These are phyloP conservation scores for Gambusia holbrooki DNA, from an alignment of 2,113 vertebrate species.

Conservation along the genomic window DNA sequence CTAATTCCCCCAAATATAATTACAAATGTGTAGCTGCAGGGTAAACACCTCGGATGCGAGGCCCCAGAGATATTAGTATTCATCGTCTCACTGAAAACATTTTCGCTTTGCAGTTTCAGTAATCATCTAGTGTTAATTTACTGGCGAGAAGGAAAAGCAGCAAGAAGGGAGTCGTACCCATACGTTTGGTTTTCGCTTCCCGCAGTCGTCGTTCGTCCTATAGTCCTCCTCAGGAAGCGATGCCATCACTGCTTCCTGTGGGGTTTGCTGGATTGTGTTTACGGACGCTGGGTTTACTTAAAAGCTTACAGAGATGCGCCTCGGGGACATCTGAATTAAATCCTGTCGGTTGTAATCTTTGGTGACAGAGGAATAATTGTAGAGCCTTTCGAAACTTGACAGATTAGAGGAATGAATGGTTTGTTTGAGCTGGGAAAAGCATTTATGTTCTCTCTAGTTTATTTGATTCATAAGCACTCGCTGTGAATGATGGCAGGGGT, in stretches of 20 bases:
- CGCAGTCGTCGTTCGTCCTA: conserved; percentile 19
- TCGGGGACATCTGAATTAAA: conserved; percentile 1
- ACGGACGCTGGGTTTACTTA: background rate
- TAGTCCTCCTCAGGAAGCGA: conserved; percentile 55
- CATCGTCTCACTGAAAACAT: conserved; percentile 13
- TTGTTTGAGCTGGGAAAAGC: background rate
- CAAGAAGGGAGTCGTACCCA: conserved; percentile 10
- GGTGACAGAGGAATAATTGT: background rate
- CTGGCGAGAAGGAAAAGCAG: background rate
- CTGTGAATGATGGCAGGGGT: background rate
- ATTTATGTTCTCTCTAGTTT: background rate
- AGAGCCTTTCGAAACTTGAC: background rate
- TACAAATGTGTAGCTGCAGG: conserved; percentile 28
- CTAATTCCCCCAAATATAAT: conserved; percentile 28
- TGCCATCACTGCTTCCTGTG: conserved; percentile 61
- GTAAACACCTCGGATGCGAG: background rate
- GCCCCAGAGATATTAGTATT: conserved; percentile 8
- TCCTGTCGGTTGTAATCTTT: background rate
- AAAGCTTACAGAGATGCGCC: background rate
- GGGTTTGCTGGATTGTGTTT: conserved; percentile 14
- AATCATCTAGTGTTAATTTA: background rate
- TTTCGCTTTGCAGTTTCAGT: background rate
- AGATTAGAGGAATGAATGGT: background rate
- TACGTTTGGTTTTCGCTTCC: conserved; percentile 35
- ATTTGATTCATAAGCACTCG: background rate